These are phyloP conservation scores for Mola mola DNA, from an alignment of 2,113 vertebrate species.

Conservation along the genomic window DNA sequence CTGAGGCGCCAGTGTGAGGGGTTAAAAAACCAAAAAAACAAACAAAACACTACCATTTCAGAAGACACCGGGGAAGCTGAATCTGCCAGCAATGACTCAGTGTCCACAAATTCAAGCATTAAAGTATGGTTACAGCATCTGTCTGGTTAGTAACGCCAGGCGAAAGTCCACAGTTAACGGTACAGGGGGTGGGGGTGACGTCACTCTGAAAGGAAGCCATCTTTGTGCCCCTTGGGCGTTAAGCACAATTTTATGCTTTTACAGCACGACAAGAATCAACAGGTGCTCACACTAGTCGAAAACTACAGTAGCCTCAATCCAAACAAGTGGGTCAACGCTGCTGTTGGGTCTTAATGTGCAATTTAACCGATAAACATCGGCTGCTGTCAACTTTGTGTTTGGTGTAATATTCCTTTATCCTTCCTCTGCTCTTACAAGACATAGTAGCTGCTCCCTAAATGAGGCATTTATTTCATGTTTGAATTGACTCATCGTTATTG, in stretches of 20 bases:
- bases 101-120: slow-evolving; percentile 49
- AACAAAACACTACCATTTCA: slow-evolving; percentile 13
- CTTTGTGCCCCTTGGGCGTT: slow-evolving; percentile 53
- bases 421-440: too few species aligned
- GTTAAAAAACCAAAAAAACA: slow-evolving; percentile 24
- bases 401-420: background rate
- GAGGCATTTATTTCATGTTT: too few species aligned
- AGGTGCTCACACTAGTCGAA: too few species aligned
- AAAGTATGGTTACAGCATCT: slow-evolving; percentile 38
- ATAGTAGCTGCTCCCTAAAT: too few species aligned
- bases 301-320: too few species aligned
- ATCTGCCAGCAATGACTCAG: slow-evolving; percentile 46
- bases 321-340: background rate
- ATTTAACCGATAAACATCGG: background rate
- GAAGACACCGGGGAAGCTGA: slow-evolving; percentile 15
- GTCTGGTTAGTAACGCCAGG: slow-evolving; percentile 29
- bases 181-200: slow-evolving; percentile 39
- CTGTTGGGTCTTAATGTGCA: background rate
- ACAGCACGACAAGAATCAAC: slow-evolving; percentile 19
- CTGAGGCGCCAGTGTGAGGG: slow-evolving; percentile 37
- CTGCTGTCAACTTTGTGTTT: slow-evolving; percentile 6
- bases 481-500: too few species aligned
- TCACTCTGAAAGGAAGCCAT: slow-evolving; percentile 62
- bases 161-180: slow-evolving; percentile 42
- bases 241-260: slow-evolving; percentile 40